A percentile compares a stretch with the other conserved stretches of the same genome.
phyloP scores from a whole-genome alignment of 2,888 invertebrate species.

The Ypsolopha sequella region DNA sequence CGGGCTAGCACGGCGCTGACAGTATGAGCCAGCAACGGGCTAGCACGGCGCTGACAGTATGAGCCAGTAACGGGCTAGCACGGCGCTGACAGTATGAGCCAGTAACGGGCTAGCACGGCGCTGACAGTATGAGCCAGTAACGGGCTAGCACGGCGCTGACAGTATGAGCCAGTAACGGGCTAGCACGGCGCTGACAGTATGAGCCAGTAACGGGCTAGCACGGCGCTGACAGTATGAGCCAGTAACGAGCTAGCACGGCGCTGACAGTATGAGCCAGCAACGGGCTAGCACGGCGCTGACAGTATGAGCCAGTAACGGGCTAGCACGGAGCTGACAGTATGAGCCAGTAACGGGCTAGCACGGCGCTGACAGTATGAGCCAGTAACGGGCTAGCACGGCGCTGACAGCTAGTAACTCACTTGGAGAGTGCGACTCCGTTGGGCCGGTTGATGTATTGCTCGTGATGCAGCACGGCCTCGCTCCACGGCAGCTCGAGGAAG shows the following conservation, averaged over 20 bases:
- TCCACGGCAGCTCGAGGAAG: conserved; percentile 95
- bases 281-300: too few relatives aligned
- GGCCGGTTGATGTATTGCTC: conserved; percentile 97
- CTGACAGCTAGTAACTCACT: conserved; percentile 70
- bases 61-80: conserved; percentile 17
- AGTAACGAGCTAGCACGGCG: conserved; percentile 17
- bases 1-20: too few relatives aligned
- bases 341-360: conserved; percentile 21
- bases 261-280: too few relatives aligned
- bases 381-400: too few relatives aligned
- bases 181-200: too few relatives aligned
- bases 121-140: not conserved
- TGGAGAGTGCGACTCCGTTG: conserved; percentile 94
- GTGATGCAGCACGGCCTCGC: conserved; percentile 96
- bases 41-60: too few relatives aligned
- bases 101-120: conserved; percentile 17
- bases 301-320: conserved; percentile 21
- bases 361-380: too few relatives aligned
- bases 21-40: too few relatives aligned
- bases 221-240: too few relatives aligned
- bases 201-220: conserved; percentile 17
- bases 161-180: conserved; percentile 21
- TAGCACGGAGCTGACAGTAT: too few relatives aligned
- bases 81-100: too few relatives aligned
- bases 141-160: conserved; percentile 17